phyloP scores from a whole-genome alignment of 2,888 invertebrate genomes.

The Actias luna region DNA sequence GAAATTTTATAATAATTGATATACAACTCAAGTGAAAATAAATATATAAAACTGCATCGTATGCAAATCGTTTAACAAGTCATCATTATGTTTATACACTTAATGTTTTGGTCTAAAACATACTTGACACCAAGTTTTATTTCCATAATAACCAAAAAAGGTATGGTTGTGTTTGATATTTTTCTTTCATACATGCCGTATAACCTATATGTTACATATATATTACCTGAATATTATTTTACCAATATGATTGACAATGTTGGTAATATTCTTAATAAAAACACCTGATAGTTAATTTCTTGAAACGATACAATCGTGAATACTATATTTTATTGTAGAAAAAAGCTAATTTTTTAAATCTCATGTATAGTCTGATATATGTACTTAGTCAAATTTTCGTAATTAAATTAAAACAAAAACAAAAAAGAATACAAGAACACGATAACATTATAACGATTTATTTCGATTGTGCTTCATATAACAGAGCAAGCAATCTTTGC shows the following conservation, averaged over 20 bases:
- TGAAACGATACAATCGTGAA: background rate
- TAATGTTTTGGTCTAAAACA: background rate
- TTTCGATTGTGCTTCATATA: conserved; percentile 23
- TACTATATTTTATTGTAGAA: background rate
- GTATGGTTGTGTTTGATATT: background rate
- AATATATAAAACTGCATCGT: background rate
- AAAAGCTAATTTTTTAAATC: too few species aligned
- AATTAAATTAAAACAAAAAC: conserved; percentile 45
- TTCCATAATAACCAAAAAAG: background rate
- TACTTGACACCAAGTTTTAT: conserved; percentile 15
- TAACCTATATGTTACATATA: too few species aligned
- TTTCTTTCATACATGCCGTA: background rate
- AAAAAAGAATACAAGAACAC: conserved; percentile 15
- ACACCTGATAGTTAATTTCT: background rate
- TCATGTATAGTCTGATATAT: conserved; percentile 26
- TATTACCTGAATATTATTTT: background rate
- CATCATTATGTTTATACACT: background rate
- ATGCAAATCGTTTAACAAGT: background rate
- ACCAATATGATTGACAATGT: too few species aligned
- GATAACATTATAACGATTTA: conserved; percentile 22
- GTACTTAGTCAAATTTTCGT: conserved; percentile 30
- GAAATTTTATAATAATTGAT: too few species aligned
- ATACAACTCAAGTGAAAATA: background rate
- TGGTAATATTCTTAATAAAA: too few species aligned
- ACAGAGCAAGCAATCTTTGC: conserved; percentile 30